A percentile compares a stretch with the other conserved stretches of the same genome.
Evolutionary conservation across 1,140 invertebrate genomes (phyloP).

Genomic region (Drosophila saltans): DNA sequence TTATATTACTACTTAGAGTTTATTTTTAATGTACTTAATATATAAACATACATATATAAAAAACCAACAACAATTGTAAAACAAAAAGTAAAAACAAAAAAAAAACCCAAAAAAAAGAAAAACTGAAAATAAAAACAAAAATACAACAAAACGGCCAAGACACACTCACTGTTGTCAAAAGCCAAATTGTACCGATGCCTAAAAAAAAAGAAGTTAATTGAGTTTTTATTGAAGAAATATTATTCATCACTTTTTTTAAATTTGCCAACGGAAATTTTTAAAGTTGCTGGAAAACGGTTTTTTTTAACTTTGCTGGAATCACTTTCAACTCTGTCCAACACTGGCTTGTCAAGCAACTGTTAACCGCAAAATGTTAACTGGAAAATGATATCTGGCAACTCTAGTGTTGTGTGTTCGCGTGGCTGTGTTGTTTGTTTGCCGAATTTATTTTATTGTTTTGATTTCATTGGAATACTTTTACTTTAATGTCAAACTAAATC

Average conservation of each 20-base stretch:
- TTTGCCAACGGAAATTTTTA: not conserved
- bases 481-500: constrained; percentile 1
- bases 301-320: no score
- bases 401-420: not conserved
- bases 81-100: not conserved
- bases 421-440: not conserved
- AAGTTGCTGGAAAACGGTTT: no score
- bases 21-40: constrained; percentile 10
- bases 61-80: not conserved
- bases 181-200: constrained; percentile 6
- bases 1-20: constrained; percentile 3
- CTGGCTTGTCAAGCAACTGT: no score
- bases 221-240: not conserved
- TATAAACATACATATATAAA: not conserved
- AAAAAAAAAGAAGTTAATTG: not conserved
- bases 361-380: no score
- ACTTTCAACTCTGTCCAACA: no score
- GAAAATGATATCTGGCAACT: no score
- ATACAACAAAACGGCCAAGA: not conserved
- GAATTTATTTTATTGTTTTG: not conserved
- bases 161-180: not conserved
- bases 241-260: not conserved
- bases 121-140: constrained; percentile 9
- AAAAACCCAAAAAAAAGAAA: constrained; percentile 1
- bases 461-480: constrained; percentile 1